Conservation (phyloP, 2,797 vertebrate genomes). For the Hemitrygon akajei region DNA sequence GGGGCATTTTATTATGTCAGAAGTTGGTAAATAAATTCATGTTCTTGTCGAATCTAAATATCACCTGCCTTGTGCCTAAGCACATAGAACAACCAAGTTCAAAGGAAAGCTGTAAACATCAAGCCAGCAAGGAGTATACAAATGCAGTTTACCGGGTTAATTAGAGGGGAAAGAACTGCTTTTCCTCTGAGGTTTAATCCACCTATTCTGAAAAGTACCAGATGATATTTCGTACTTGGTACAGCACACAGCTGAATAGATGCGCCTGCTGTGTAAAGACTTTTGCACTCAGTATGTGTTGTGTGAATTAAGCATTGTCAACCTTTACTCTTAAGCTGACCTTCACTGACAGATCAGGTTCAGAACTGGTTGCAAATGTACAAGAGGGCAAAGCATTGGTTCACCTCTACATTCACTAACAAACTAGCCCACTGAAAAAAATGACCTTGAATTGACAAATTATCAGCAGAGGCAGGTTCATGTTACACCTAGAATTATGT, state of each 20-base stretch:
- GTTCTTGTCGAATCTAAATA: not conserved
- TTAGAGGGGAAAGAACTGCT: not conserved
- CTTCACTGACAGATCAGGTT: not conserved
- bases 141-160: not conserved
- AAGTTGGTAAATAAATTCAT: not conserved
- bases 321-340: not conserved
- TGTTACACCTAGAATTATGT: not conserved
- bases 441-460: not conserved
- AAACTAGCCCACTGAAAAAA: not conserved
- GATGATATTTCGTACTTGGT: not conserved
- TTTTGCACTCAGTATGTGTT: not conserved
- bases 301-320: not conserved
- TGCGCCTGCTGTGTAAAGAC: not conserved
- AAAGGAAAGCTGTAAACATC: not conserved
- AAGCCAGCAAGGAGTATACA: not conserved
- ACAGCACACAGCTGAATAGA: not conserved
- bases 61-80: not conserved
- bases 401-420: not conserved
- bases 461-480: not conserved
- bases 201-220: not conserved
- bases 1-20: not conserved
- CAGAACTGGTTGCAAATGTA: not conserved
- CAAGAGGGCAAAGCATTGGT: not conserved
- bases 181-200: not conserved
- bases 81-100: not conserved